Conservation (phyloP, 1,140 invertebrate genomes). For the Hylyphantes graminicola region DNA sequence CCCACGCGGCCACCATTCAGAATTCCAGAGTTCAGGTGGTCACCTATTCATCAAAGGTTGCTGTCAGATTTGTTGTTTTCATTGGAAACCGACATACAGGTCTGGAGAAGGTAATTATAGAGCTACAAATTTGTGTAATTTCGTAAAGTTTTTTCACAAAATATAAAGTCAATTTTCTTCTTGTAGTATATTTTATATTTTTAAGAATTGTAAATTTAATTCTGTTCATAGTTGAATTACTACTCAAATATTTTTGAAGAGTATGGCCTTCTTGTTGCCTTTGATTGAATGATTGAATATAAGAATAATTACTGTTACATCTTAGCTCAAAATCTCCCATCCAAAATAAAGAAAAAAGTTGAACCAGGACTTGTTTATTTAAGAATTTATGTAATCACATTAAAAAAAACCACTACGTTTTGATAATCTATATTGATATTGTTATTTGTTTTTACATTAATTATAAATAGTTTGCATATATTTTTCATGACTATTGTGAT, state of each 20-base stretch:
- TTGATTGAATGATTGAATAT: not conserved
- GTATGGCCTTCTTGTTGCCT: not conserved
- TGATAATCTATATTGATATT: too few relatives aligned
- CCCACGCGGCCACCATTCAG: slow-evolving; percentile 84
- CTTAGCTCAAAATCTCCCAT: too few relatives aligned
- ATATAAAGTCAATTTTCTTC: too few relatives aligned
- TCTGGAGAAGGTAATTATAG: slow-evolving; percentile 79
- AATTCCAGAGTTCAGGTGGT: slow-evolving; percentile 99
- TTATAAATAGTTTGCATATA: too few relatives aligned
- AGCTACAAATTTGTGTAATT: not conserved
- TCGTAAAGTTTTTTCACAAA: too few relatives aligned
- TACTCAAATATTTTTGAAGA: not conserved
- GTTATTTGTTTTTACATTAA: too few relatives aligned
- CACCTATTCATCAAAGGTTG: slow-evolving; percentile 96
- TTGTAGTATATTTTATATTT: not conserved
- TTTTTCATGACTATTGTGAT: too few relatives aligned
- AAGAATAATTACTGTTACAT: too few relatives aligned
- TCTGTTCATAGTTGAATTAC: not conserved
- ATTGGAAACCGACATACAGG: slow-evolving; percentile 97
- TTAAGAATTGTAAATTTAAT: not conserved
- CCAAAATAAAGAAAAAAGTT: too few relatives aligned
- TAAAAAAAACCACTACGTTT: too few relatives aligned
- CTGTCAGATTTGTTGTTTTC: slow-evolving; percentile 97
- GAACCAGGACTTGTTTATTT: too few relatives aligned
- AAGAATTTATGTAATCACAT: too few relatives aligned